Percentiles rank a stretch among this genome's conserved stretches.
Evolutionary conservation across 2,888 invertebrate genomes (phyloP).

Genomic region (Aleiodes testaceus): DNA sequence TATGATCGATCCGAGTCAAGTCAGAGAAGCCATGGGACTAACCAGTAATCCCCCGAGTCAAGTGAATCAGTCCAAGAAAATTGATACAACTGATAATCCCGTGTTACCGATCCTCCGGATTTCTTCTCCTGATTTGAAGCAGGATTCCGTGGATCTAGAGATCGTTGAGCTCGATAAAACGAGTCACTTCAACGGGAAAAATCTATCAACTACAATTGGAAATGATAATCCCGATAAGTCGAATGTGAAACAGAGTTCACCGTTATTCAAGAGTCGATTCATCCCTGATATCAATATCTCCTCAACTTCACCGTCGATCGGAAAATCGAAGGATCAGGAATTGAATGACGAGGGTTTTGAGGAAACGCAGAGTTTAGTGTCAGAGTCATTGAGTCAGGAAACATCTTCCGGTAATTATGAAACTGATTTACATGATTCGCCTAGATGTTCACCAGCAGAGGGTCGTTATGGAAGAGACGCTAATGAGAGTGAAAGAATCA

Average conservation of each 20-base stretch:
- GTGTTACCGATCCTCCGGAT: not conserved
- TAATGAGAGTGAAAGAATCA: conserved; percentile 47
- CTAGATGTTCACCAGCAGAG: conserved; percentile 69
- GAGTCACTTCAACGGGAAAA: conserved; percentile 39
- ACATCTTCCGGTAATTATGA: conserved; percentile 84
- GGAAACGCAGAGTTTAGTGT: conserved; percentile 90
- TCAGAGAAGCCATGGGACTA: conserved; percentile 63
- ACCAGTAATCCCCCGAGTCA: conserved; percentile 65
- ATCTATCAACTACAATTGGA: not conserved
- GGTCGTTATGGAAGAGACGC: conserved; percentile 51
- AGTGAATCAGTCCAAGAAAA: conserved; percentile 50
- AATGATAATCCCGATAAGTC: conserved; percentile 2
- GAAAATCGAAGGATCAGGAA: conserved; percentile 78
- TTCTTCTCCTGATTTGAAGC: not conserved
- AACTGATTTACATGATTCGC: conserved; percentile 77
- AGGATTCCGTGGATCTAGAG: not conserved
- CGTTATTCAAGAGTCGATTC: conserved; percentile 60
- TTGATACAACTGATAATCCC: not conserved
- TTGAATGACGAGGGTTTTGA: conserved; percentile 92
- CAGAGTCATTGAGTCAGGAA: conserved; percentile 89
- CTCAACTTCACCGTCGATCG: conserved; percentile 63
- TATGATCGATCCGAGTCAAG: conserved; percentile 73
- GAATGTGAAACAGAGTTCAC: conserved; percentile 27
- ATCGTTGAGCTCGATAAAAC: conserved; percentile 1
- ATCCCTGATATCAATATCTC: conserved; percentile 75